Percentiles rank a stretch among this genome's conserved stretches.
Conservation (phyloP, 92 coral and sea anemone genomes). For the Chrysogorgia sp. region DNA sequence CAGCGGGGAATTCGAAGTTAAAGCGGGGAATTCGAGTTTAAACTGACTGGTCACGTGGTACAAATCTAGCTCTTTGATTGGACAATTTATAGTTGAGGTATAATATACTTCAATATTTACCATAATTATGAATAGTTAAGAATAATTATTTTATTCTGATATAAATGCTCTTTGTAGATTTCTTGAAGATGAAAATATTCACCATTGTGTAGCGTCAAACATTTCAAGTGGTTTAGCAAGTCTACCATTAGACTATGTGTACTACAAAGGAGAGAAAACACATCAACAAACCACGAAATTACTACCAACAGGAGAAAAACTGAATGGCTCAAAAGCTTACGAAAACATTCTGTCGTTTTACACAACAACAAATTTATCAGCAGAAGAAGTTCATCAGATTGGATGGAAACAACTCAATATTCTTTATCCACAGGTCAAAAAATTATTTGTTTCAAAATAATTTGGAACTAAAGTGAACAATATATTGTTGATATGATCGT, state of each 20-base stretch:
- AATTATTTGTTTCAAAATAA: background rate
- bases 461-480: background rate
- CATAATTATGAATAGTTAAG: background rate
- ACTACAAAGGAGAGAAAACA: conserved; percentile 67
- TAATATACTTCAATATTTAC: background rate
- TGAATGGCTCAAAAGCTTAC: conserved; percentile 69
- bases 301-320: conserved; percentile 81
- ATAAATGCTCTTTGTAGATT: conserved; percentile 52
- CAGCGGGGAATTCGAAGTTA: too few species aligned
- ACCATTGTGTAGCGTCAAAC: conserved; percentile 90
- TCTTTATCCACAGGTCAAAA: conserved; percentile 70
- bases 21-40: too few species aligned
- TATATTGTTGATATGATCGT: background rate
- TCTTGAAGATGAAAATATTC: conserved; percentile 71
- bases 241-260: conserved; percentile 74
- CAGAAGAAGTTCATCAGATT: conserved; percentile 73
- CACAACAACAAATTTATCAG: conserved; percentile 76
- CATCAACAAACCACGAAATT: conserved; percentile 66
- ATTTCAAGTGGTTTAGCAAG: conserved; percentile 92
- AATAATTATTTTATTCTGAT: background rate
- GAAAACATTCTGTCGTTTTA: conserved; percentile 74
- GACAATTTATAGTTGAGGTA: too few species aligned
- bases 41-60: too few species aligned
- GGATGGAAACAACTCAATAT: conserved; percentile 75
- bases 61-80: too few species aligned